These are phyloP conservation scores for Plebejus melissa DNA, from an alignment of 2,888 invertebrate genomes.

Conservation along the genomic window DNA sequence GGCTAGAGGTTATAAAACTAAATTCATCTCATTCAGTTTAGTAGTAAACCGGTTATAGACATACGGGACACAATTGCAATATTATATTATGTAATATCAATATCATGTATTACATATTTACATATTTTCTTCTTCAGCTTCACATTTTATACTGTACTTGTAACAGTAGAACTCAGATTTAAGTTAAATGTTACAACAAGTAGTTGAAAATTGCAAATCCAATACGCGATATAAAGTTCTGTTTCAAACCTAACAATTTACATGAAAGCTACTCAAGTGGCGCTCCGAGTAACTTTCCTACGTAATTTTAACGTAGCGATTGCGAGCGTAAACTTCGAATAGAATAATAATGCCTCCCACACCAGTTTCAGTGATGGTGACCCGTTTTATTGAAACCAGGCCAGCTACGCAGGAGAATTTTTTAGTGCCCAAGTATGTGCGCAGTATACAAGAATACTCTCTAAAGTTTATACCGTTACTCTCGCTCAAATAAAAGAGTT, in stretches of 20 bases:
- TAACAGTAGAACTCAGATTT: not conserved
- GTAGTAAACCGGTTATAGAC: too few relatives aligned
- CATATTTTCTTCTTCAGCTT: too few relatives aligned
- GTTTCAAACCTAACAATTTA: conserved; percentile 9
- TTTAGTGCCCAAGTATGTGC: too few relatives aligned
- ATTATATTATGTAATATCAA: too few relatives aligned
- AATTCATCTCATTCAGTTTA: too few relatives aligned
- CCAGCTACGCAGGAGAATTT: not conserved
- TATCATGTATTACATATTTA: too few relatives aligned
- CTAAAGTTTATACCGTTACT: too few relatives aligned
- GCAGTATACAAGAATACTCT: too few relatives aligned
- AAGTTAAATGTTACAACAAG: not conserved
- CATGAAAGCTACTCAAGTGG: not conserved
- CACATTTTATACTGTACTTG: not conserved
- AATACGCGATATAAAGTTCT: conserved; percentile 52
- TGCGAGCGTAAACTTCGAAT: not conserved
- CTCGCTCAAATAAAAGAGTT: too few relatives aligned
- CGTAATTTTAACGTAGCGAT: not conserved
- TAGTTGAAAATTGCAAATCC: conserved; percentile 52
- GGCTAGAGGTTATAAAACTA: too few relatives aligned
- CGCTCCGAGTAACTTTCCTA: not conserved
- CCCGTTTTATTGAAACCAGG: not conserved
- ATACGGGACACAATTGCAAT: too few relatives aligned
- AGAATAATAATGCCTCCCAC: not conserved
- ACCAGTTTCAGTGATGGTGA: not conserved